phyloP scores from a whole-genome alignment of 1,140 invertebrate species.

The Thaumatotibia leucotreta region DNA sequence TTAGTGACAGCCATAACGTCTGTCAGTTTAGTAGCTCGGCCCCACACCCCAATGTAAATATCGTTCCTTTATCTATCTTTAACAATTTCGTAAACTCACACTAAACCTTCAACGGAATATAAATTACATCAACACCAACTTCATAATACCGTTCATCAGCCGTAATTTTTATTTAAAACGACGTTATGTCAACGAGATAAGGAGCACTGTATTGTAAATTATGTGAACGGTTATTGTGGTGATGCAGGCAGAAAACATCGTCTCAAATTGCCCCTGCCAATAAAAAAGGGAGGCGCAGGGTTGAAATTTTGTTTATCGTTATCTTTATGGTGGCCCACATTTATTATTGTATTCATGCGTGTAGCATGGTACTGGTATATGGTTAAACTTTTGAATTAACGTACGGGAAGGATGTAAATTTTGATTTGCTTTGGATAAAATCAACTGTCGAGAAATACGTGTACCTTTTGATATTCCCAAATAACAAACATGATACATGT shows the following conservation, averaged over 20 bases:
- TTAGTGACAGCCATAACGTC: constrained; percentile 48
- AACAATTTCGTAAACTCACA: constrained; percentile 72
- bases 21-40: constrained; percentile 37
- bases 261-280: constrained; percentile 69
- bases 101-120: constrained; percentile 67
- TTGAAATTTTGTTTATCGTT: constrained; percentile 71
- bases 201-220: constrained; percentile 17
- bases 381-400: constrained; percentile 54
- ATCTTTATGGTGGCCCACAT: constrained; percentile 68
- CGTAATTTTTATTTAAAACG: not conserved
- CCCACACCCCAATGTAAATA: constrained; percentile 63
- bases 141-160: constrained; percentile 23
- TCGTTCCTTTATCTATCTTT: constrained; percentile 69
- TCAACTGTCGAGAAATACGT: not conserved
- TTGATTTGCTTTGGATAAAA: not conserved
- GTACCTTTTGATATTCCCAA: not conserved
- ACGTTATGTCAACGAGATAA: constrained; percentile 21
- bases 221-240: constrained; percentile 27
- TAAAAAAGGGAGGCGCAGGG: constrained; percentile 67
- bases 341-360: constrained; percentile 61
- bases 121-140: constrained; percentile 51
- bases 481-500: too few relatives aligned
- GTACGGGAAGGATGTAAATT: constrained; percentile 19
- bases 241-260: constrained; percentile 57
- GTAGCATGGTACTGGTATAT: constrained; percentile 64